Percentiles rank a stretch among this genome's conserved stretches.
Evolutionary conservation across 1,140 invertebrate species (phyloP).

Genomic region (Ceratina calcarata): DNA sequence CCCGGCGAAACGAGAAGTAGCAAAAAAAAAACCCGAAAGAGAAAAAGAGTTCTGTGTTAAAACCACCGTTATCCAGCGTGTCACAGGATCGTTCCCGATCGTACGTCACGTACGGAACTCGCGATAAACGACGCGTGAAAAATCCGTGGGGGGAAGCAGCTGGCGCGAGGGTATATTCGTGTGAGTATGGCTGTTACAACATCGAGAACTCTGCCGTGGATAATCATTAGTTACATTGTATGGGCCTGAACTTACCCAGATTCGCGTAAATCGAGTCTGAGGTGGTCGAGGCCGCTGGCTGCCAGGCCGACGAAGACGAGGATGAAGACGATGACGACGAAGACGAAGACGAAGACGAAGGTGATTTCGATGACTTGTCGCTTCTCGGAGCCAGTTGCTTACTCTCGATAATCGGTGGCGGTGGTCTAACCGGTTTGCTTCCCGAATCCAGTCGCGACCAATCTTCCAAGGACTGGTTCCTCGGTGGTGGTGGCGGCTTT

Average conservation of each 20-base stretch:
- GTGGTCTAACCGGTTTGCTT: constrained; percentile 84
- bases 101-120: constrained; percentile 13
- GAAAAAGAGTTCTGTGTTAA: constrained; percentile 15
- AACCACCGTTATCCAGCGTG: constrained; percentile 44
- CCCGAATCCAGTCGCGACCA: constrained; percentile 71
- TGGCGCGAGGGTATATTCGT: constrained; percentile 73
- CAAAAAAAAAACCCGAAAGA: background rate
- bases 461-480: constrained; percentile 81
- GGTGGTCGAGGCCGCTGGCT: constrained; percentile 78
- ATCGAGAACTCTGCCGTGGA: constrained; percentile 54
- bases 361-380: constrained; percentile 74
- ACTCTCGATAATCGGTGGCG: constrained; percentile 86
- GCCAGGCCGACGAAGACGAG: constrained; percentile 73
- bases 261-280: constrained; percentile 89
- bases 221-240: constrained; percentile 79
- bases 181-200: constrained; percentile 78
- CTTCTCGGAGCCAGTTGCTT: constrained; percentile 70
- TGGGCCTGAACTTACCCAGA: constrained; percentile 84
- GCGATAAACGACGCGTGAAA: constrained; percentile 10
- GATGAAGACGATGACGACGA: constrained; percentile 72
- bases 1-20: constrained; percentile 42
- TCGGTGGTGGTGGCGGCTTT: constrained; percentile 83
- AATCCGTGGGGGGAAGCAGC: constrained; percentile 50
- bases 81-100: constrained; percentile 42
- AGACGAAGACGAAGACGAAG: constrained; percentile 74